Percentiles rank a stretch among this genome's conserved stretches.
Conservation (phyloP, 2,113 vertebrate species). For the Laterallus jamaicensis region DNA sequence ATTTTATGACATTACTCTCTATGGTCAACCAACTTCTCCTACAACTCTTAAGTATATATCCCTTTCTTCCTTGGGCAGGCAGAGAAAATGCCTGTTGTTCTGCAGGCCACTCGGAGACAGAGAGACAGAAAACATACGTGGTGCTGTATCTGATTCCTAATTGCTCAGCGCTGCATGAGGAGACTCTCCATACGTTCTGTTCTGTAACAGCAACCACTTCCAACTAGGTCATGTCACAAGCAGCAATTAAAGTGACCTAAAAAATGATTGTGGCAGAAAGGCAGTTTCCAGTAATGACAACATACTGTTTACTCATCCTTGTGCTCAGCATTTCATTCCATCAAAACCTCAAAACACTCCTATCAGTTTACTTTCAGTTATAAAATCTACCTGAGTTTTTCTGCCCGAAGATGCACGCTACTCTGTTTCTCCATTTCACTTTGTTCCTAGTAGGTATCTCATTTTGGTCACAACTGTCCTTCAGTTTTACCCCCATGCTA, state of each 20-base stretch:
- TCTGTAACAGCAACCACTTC: background rate
- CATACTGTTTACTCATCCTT: background rate
- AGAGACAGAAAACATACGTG: background rate
- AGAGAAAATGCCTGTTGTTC: background rate
- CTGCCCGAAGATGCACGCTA: background rate
- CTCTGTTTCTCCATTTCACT: background rate
- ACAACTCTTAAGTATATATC: background rate
- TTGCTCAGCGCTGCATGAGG: background rate
- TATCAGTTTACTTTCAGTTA: background rate
- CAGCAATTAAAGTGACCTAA: background rate
- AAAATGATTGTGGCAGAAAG: background rate
- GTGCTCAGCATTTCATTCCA: background rate
- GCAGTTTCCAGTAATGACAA: background rate
- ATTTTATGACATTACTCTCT: background rate
- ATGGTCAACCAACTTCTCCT: background rate
- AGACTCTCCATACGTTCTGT: background rate
- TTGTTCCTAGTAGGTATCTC: background rate
- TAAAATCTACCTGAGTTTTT: background rate
- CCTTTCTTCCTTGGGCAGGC: background rate
- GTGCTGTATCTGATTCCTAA: background rate
- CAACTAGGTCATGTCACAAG: constrained; percentile 9
- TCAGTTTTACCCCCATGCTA: background rate
- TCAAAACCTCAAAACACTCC: background rate
- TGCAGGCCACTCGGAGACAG: background rate
- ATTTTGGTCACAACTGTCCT: background rate